Base-by-base conservation (phyloP, 2,888 invertebrate genomes). In the Polydrusus pterygomalis region DNA sequence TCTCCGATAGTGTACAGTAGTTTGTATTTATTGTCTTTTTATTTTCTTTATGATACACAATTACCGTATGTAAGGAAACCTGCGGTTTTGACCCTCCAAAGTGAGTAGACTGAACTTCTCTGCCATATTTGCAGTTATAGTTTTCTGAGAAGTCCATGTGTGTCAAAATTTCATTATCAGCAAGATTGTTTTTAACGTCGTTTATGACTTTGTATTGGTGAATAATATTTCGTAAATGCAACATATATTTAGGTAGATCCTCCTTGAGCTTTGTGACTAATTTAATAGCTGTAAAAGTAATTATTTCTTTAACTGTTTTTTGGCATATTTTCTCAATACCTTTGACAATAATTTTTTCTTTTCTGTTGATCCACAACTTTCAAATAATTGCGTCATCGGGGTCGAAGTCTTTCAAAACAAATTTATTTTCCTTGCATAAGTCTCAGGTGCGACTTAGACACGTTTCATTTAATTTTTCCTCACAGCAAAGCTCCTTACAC, bases 31-130 rank as follows among this genome's bases (percentile, higher is more conserved):
- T 7, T 5, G 5, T 9, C 38, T 5, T 38, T 38, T 45, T 3
- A 45, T 11, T 45, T 11, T 45, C 9, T 45, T 56, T 43, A 74
- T 77, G 63, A n/a, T n/a, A n/a, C n/a, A n/a, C n/a, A n/a, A n/a
- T n/a, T n/a, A n/a, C n/a, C n/a, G n/a, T n/a, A n/a, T 77, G 77
- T 13, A 77, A 18, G 6, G 65, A 25, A 60, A 77, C 30, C 49
- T 77, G 73, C 8, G 56, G 38, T 58, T 70, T 73, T 17, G 77
- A 77, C 2, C 70, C 77, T 10, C 77, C 77, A 63, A 77, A 77
- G 20, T 70, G 77, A 0, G 63, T 74, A 11, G 64, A 64, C 45
- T 77, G 73, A 8, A 64, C 38, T 51, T 76, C 76, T 18, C 18
- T 0, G 1, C 45, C 13, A 18, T 76, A 76, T 51, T 76, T 76